phyloP scores from a whole-genome alignment of 2,888 invertebrate species.

The Mimumesa dahlbomi region DNA sequence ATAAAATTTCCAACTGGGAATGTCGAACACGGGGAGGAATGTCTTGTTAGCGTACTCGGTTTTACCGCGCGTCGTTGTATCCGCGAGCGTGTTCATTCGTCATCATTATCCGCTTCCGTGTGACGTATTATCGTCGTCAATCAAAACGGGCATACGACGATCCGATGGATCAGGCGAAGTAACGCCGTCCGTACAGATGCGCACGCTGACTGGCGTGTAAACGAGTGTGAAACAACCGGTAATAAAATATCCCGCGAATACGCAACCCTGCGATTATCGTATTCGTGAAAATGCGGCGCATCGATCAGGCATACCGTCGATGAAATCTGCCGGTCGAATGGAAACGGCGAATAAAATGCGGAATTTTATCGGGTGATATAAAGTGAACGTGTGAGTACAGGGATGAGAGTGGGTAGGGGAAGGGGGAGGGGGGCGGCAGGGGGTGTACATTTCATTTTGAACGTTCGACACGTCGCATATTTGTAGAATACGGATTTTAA shows the following conservation, averaged over 20 bases:
- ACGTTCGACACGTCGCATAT: too few species aligned
- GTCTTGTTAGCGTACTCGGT: too few species aligned
- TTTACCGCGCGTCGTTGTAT: too few species aligned
- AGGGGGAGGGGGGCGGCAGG: too few species aligned
- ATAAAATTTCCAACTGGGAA: too few species aligned
- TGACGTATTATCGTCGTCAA: conserved; percentile 27
- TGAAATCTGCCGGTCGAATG: not conserved
- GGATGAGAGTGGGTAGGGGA: too few species aligned
- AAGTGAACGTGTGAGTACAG: too few species aligned
- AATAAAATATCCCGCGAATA: conserved; percentile 16
- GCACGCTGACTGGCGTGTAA: conserved; percentile 6
- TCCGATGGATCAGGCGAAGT: not conserved
- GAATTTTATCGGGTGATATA: too few species aligned
- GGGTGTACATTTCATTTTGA: too few species aligned
- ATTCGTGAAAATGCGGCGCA: not conserved
- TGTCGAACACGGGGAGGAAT: too few species aligned
- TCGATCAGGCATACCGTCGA: not conserved
- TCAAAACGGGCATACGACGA: conserved; percentile 19
- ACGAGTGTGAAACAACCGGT: conserved; percentile 4
- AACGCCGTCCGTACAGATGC: not conserved
- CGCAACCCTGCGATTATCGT: not conserved
- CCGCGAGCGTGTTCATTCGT: conserved; percentile 36
- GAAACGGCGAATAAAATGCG: too few species aligned
- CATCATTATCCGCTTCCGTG: conserved; percentile 44
- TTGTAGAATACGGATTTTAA: too few species aligned